Conservation (phyloP, 1,140 invertebrate genomes). For the Penaeus japonicus region DNA sequence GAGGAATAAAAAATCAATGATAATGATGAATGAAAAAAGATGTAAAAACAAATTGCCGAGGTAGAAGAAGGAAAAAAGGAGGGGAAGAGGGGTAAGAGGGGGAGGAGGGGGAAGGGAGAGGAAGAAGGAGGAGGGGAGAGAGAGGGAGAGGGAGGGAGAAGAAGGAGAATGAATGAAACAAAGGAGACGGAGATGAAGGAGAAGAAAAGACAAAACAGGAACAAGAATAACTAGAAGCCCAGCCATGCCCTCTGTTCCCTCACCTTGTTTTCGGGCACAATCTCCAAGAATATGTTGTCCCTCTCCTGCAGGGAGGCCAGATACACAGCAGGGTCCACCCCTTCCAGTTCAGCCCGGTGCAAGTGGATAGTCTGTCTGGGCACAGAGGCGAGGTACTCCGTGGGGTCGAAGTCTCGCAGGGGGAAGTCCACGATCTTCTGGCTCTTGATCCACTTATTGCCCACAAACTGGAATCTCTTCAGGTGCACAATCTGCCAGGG, state of each 20-base stretch:
- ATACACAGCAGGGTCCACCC: conserved; percentile 37
- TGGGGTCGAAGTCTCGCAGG: conserved; percentile 82
- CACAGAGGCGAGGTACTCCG: conserved; percentile 78
- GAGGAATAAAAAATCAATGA: too few relatives aligned
- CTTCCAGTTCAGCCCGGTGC: conserved; percentile 53
- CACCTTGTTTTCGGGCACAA: conserved; percentile 55
- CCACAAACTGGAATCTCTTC: conserved; percentile 88
- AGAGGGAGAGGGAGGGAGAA: too few relatives aligned
- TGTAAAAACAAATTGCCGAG: too few relatives aligned
- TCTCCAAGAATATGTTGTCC: conserved; percentile 51
- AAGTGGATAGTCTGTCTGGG: conserved; percentile 75
- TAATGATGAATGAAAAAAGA: too few relatives aligned
- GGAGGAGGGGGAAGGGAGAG: too few relatives aligned
- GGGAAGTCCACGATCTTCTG: conserved; percentile 91
- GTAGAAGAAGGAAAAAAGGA: too few relatives aligned
- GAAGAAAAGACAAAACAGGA: neutral
- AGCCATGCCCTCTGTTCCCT: neutral
- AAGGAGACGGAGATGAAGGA: too few relatives aligned
- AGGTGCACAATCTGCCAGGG: conserved; percentile 80
- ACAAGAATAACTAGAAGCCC: neutral
- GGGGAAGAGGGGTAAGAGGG: too few relatives aligned
- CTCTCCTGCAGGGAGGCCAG: conserved; percentile 34
- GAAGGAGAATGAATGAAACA: too few relatives aligned
- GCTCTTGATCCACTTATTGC: conserved; percentile 91
- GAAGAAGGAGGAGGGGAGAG: too few relatives aligned